These are phyloP conservation scores for Galerucella pusilla DNA, from an alignment of 2,888 invertebrate species.

Conservation along the genomic window DNA sequence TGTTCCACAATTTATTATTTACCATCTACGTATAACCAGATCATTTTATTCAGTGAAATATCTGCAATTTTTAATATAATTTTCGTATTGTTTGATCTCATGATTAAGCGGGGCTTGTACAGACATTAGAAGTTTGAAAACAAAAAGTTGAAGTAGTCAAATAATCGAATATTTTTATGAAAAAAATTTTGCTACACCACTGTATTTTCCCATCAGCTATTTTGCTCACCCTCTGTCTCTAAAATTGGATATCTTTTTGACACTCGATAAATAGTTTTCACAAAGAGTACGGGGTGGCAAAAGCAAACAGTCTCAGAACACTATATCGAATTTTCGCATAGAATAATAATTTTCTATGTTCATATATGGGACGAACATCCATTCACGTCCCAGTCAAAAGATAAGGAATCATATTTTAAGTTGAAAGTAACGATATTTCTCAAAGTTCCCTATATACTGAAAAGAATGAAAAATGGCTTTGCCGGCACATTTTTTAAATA, in stretches of 20 bases:
- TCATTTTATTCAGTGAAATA: no score
- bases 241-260: conserved; percentile 57
- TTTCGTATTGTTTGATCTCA: no score
- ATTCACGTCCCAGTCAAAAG: conserved; percentile 37
- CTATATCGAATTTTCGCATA: conserved; percentile 42
- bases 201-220: conserved; percentile 43
- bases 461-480: conserved; percentile 35
- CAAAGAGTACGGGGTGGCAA: conserved; percentile 48
- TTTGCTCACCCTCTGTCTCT: conserved; percentile 51
- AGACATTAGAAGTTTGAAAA: no score
- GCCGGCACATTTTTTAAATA: background rate
- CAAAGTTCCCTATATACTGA: conserved; percentile 28
- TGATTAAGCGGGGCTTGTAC: no score
- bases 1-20: background rate
- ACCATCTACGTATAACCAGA: background rate
- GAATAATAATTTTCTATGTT: conserved; percentile 43
- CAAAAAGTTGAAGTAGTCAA: no score
- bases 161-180: no score
- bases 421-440: conserved; percentile 37
- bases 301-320: conserved; percentile 40
- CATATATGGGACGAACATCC: conserved; percentile 41
- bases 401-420: conserved; percentile 38
- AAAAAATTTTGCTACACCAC: conserved; percentile 12
- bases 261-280: conserved; percentile 54
- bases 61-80: no score